Evolutionary conservation across 2,888 invertebrate species (phyloP).

Genomic region (Epinotia bilunana): DNA sequence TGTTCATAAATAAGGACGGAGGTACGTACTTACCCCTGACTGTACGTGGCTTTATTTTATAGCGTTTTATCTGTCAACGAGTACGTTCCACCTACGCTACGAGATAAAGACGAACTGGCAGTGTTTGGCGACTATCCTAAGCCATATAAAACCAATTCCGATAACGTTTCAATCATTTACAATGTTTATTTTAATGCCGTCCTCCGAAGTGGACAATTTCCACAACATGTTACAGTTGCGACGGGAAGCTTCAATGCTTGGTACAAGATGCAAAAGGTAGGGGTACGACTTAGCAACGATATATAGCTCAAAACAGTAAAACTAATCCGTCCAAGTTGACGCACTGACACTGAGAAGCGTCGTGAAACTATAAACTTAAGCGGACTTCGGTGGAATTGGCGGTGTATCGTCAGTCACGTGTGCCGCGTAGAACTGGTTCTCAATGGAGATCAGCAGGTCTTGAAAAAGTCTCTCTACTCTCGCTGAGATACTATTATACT

Average conservation of each 20-base stretch:
- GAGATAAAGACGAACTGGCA: slow-evolving; percentile 7
- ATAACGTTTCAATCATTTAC: slow-evolving; percentile 50
- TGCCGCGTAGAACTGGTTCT: too few species aligned
- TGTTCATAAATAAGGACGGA: too few species aligned
- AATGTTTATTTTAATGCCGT: slow-evolving; percentile 40
- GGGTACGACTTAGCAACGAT: background rate
- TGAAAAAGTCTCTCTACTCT: too few species aligned
- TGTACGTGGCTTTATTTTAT: background rate
- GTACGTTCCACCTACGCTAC: background rate
- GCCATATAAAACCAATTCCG: slow-evolving; percentile 26
- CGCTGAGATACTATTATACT: too few species aligned
- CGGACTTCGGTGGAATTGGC: too few species aligned
- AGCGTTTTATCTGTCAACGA: background rate
- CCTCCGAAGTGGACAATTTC: slow-evolving; percentile 51
- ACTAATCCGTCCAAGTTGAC: too few species aligned
- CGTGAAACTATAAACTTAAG: too few species aligned
- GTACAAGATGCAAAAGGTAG: slow-evolving; percentile 38
- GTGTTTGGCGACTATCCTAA: slow-evolving; percentile 17
- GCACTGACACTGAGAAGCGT: too few species aligned
- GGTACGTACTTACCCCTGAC: too few species aligned
- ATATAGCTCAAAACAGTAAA: too few species aligned
- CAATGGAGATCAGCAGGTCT: too few species aligned
- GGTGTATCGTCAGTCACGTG: too few species aligned
- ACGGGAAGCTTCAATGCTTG: slow-evolving; percentile 47
- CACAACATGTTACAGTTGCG: slow-evolving; percentile 50